phyloP scores from a whole-genome alignment of 2,797 vertebrate genomes.

The Parambassis ranga region DNA sequence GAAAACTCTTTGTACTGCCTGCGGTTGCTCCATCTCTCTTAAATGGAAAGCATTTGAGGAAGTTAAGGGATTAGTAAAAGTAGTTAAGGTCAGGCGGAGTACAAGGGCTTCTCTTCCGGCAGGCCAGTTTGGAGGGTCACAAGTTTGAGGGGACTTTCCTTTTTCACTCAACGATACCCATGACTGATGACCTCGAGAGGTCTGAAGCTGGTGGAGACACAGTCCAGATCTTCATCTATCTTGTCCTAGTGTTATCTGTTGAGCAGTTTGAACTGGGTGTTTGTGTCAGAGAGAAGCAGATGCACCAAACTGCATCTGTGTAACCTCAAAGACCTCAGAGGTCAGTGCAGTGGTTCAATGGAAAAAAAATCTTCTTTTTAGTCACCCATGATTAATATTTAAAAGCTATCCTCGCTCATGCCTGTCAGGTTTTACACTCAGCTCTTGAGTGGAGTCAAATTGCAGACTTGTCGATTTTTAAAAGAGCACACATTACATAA shows the following conservation, averaged over 20 bases:
- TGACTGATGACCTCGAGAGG: conserved; percentile 23
- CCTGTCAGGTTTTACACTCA: conserved; percentile 1
- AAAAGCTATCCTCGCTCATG: neutral
- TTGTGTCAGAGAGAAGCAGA: conserved; percentile 7
- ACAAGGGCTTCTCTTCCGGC: conserved; percentile 29
- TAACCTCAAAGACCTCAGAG: conserved; percentile 3
- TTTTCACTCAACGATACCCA: conserved; percentile 31
- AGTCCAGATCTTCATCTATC: conserved; percentile 49
- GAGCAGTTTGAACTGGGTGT: neutral
- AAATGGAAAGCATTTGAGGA: conserved; percentile 30
- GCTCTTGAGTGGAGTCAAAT: neutral
- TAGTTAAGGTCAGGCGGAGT: conserved; percentile 29
- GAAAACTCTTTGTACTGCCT: conserved; percentile 20
- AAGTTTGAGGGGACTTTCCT: conserved; percentile 33
- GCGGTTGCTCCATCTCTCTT: conserved; percentile 10
- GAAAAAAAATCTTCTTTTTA: no score
- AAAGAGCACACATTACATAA: conserved; percentile 14
- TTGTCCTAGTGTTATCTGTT: neutral
- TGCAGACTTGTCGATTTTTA: conserved; percentile 5
- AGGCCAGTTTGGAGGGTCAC: conserved; percentile 3
- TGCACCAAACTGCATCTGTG: neutral
- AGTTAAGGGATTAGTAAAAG: conserved; percentile 45
- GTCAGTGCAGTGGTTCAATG: neutral
- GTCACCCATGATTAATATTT: neutral
- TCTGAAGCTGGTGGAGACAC: conserved; percentile 29